Percentiles rank a stretch among this genome's conserved stretches.
These are phyloP conservation scores for Syndactyla subalaris DNA, from an alignment of 2,797 vertebrate species.

Conservation along the genomic window DNA sequence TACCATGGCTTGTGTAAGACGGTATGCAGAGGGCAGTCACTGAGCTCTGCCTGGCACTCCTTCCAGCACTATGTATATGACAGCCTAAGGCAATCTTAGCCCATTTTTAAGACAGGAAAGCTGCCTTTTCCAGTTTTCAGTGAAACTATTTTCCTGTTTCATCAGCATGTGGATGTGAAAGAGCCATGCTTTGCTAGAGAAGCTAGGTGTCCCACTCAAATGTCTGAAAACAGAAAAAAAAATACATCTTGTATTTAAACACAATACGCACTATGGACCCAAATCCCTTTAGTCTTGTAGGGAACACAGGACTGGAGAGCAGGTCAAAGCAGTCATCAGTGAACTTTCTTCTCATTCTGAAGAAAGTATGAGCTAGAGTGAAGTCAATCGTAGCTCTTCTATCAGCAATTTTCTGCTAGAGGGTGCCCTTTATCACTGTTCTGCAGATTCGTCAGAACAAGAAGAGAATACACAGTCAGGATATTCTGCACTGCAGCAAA, in stretches of 20 bases:
- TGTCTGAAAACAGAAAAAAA: neutral
- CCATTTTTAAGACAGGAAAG: neutral
- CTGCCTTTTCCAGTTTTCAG: neutral
- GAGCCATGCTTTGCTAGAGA: neutral
- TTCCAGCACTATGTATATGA: neutral
- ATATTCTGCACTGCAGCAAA: neutral
- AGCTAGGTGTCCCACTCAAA: neutral
- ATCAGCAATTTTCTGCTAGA: neutral
- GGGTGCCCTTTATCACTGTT: neutral
- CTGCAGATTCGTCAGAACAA: neutral
- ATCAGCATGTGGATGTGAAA: neutral
- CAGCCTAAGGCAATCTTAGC: neutral
- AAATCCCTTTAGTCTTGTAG: neutral
- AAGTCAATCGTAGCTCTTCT: neutral
- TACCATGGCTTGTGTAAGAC: neutral
- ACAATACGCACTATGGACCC: neutral
- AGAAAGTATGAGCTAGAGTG: neutral
- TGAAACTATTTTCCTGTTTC: neutral
- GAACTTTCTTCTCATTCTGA: neutral
- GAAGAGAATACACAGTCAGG: neutral
- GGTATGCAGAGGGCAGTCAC: neutral
- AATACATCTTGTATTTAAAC: neutral
- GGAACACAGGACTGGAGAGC: neutral
- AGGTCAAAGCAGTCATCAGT: neutral
- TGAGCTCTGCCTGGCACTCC: neutral